Evolutionary conservation across 2,797 vertebrate species (phyloP), one percentile per base, ranked within the genome.

Genomic region (Pseudochromis fuscus): DNA sequence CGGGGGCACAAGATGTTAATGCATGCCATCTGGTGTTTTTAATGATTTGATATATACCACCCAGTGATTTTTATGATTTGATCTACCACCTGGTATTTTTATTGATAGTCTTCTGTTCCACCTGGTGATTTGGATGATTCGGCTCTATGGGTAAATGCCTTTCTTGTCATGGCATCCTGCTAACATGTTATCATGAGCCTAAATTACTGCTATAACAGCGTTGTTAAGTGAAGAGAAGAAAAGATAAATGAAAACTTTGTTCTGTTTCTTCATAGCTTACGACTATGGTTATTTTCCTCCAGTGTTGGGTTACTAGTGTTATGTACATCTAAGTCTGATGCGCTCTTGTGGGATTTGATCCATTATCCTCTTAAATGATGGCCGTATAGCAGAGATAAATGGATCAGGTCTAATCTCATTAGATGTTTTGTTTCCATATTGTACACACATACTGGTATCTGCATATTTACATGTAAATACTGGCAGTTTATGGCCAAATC

Each of bases 61-160:
- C 92, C 91, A 92, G 89, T 90, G 92, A 91, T 92, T 93, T 93
- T 93, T 89, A 93, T 93, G 92, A 93, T 93, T 93, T 93, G 91
- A 93, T 93, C 91, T 92, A 93, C 92, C 92, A 93, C 92, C 92
- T 93, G 92, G 92, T 92, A 93, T 89, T 92, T 93, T 92, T 93
- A 93, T 93, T 92, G 92, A 93, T 93, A 91, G 92, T 92, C 87
- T 89, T 93, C 88, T 90, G 89, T 92, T 93, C 91, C 92, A 93
- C 92, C 92, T 92, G 91, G 91, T 89, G 90, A 88, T 93, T 87
- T 75, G 85, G 90, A 91, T 92, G 89, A 92, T 92, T 92, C 63
- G 87, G 81, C 89, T 92, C 86, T 82, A 89, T 89, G 87, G 89
- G 83, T 88, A 90, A 91, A 91, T 90, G 88, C 86, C 87, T 91